Evolutionary conservation across 2,113 vertebrate species (phyloP), one percentile per base, ranked within the genome.

Genomic region (Ictalurus furcatus): DNA sequence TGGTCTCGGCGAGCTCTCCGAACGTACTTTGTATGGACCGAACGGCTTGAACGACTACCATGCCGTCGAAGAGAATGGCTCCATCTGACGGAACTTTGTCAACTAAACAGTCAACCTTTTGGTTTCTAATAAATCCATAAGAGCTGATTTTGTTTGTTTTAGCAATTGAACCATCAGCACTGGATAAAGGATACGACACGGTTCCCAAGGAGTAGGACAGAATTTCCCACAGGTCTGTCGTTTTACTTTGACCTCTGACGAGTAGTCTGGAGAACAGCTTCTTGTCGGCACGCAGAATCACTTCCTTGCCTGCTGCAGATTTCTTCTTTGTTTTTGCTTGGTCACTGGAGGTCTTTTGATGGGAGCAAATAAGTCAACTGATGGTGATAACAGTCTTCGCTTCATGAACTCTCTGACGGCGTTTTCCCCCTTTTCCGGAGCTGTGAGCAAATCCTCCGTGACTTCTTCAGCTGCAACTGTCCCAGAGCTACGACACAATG

Each of bases 61-160:
- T 90, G 71, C 91, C 86, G 88, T 90, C 81, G 61, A 91, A 90
- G 40, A 90, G 80, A 82, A 91, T 90, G 30, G 90, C 86, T 40
- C 90, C 73, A 90, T 91, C 54, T 85, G 54, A 37, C 56, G 63
- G 90, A 65, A 87, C 80, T 59, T 59, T 81, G 54, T 87, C 69
- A 88, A 88, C 78, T 63, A 73, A 84, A 23, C 61, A 65, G 23
- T 65, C 23, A 9, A 7, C 61, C 61, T 6, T 28, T 65, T 65
- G 23, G 7, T 65, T 25, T 25, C 61, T 1, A 28, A 21, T 25
- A 63, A 8, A 63, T 25, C 61, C 61, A 63, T 30, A 4, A 67
- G n/a, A 71, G 67, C 25, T 65, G 63, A 11, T n/a, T n/a, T 65
- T n/a, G 63, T 65, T 65, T 65, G 63, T 65, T 65, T 65, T 65